Evolutionary conservation across 2,113 vertebrate species (phyloP), one percentile per base, ranked within the genome.

Genomic region (crab-eating macaque (Macaca fascicularis)): DNA sequence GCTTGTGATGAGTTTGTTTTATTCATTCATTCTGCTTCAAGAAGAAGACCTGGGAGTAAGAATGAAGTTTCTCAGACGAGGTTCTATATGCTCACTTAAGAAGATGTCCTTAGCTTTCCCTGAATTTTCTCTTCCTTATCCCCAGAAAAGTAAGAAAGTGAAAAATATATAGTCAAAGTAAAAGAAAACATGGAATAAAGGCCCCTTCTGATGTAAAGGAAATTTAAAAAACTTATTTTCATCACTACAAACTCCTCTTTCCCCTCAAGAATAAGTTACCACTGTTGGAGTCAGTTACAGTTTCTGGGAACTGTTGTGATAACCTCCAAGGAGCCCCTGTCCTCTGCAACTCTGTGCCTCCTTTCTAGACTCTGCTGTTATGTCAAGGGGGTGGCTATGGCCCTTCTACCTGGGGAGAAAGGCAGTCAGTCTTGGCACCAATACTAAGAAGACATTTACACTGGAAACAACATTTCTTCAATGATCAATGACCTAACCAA

Each of bases 81-180:
- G 35, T n/a, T 70, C 23, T 91, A 4, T 48, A 55, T 64, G 86
- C 12, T 13, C 50, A 76, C 13, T 86, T 92, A 95, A 70, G 57
- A 43, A 97, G 20, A 48, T 30, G 5, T 74, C 38, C 16, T 94
- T 64, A 75, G 23, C 4, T 93, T 86, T 78, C 17, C 48, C 10
- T 83, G 14, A 83, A 89, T 69, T 80, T 93, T 89, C 10, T 86
- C 32, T 76, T 67, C 9, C 14, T 84, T 45, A 84, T 86, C 17
- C 17, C 20, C 2, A 23, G 0, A 80, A 94, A 89, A 89, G 10
- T 30, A 90, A 50, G 23, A 50, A 50, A 69, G 17, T 91, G 7
- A 82, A 82, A 97, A 89, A 67, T 30, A 81, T 12, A 83, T 52
- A 4, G 25, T 61, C n/a, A 84, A 81, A 97, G 89, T 45, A 59